Percentiles rank a stretch among this genome's conserved stretches.
Conservation (phyloP, 2,113 vertebrate genomes). For the Shinisaurus crocodilurus region DNA sequence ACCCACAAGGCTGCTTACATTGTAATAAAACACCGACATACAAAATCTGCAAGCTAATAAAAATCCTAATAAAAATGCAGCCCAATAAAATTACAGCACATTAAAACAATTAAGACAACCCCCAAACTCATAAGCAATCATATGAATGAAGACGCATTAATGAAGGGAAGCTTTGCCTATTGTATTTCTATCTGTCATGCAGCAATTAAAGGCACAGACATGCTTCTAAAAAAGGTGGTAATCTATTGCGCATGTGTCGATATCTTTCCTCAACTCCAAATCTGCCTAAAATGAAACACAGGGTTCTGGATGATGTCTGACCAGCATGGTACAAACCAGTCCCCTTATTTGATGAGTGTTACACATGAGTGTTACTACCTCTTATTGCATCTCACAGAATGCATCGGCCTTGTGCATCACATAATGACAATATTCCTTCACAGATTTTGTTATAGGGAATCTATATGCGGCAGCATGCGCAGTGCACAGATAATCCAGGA, state of each 20-base stretch:
- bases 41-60: background rate
- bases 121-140: background rate
- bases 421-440: background rate
- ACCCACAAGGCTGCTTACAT: constrained; percentile 4
- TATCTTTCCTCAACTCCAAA: background rate
- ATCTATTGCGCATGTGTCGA: background rate
- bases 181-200: background rate
- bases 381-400: background rate
- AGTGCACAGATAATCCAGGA: too few relatives aligned
- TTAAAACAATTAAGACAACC: constrained; percentile 9
- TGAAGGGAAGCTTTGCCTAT: background rate
- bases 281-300: background rate
- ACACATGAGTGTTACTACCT: too few relatives aligned
- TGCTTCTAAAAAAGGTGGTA: background rate
- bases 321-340: too few relatives aligned
- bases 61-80: constrained; percentile 2
- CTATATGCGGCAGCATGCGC: background rate
- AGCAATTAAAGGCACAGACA: background rate
- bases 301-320: background rate
- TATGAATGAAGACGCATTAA: background rate
- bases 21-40: background rate
- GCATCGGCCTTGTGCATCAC: background rate
- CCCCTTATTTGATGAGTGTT: background rate
- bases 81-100: constrained; percentile 14
- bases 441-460: background rate